Evolutionary conservation across 2,888 invertebrate species (phyloP).

Genomic region (Cantharis rustica): DNA sequence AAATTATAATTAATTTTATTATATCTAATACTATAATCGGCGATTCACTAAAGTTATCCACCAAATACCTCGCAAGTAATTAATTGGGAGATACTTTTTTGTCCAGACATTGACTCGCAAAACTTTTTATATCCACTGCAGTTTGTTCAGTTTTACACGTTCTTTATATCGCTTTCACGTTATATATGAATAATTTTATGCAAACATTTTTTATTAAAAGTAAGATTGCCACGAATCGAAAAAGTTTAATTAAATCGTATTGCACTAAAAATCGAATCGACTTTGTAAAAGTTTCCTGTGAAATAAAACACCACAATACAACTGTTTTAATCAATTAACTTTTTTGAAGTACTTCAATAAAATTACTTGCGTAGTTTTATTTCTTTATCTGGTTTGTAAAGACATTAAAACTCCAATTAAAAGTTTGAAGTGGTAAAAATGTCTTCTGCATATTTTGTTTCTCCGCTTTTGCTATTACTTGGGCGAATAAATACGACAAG

Average conservation of each 20-base stretch:
- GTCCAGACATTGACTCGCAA: not conserved
- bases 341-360: not conserved
- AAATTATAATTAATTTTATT: not conserved
- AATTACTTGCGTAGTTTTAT: not conserved
- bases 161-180: not conserved
- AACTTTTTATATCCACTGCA: not conserved
- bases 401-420: not conserved
- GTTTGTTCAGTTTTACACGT: not conserved
- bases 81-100: not conserved
- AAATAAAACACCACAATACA: not conserved
- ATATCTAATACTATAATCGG: not conserved
- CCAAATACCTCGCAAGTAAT: not conserved
- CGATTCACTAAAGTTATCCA: not conserved
- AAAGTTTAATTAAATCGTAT: not conserved
- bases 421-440: not conserved
- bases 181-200: not conserved
- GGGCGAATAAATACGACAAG: no score
- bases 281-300: not conserved
- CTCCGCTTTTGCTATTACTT: not conserved
- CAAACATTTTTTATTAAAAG: not conserved
- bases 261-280: not conserved
- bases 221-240: not conserved
- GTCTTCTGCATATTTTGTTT: not conserved
- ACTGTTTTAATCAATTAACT: not conserved
- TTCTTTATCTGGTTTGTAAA: not conserved